Evolutionary conservation across 1,140 invertebrate species (phyloP), one percentile per base, ranked within the genome.

Genomic region (Chironomus striatipennis): DNA sequence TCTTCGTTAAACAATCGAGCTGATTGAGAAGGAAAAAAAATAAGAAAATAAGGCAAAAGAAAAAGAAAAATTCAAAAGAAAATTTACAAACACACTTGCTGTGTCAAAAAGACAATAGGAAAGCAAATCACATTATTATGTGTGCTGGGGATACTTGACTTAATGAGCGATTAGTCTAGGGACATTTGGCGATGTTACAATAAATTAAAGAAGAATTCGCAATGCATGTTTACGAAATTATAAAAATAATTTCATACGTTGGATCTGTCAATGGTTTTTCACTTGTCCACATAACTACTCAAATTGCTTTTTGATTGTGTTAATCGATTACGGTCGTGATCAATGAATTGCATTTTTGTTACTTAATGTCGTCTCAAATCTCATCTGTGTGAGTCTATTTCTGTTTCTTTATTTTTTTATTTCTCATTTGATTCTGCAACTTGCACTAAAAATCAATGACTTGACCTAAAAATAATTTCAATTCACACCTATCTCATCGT

Each of bases 151-250:
- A 70, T 70, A 3, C 18, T 70, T 20, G 6, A 70, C 8, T 70
- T 70, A 70, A 70, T 70, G 65, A 70, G 65, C 65, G n/a, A 70
- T 70, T 70, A 70, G 65, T 70, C 20, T 70, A 70, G 65, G 20
- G 18, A 18, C n/a, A 10, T 18, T 70, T 57, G 47, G 47, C 47
- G 9, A n/a, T 57, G 47, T 57, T 57, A 57, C 47, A 57, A 57
- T n/a, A 57, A 57, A 12, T 57, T n/a, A n/a, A 57, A 1, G 5
- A 34, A 34, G 24, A 34, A 34, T 34, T 34, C 24, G 9, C 47
- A 57, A 57, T 57, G 47, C 12, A 57, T 5, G 0, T 15, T 57
- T 15, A 57, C 4, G 12, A 57, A 57, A 57, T 57, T 57, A 57
- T n/a, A 57, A 12, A 8, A n/a, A 57, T n/a, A 57, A 5, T 57